Evolutionary conservation across 2,113 vertebrate genomes (phyloP), one percentile per base, ranked within the genome.

Genomic region (Bubo bubo): DNA sequence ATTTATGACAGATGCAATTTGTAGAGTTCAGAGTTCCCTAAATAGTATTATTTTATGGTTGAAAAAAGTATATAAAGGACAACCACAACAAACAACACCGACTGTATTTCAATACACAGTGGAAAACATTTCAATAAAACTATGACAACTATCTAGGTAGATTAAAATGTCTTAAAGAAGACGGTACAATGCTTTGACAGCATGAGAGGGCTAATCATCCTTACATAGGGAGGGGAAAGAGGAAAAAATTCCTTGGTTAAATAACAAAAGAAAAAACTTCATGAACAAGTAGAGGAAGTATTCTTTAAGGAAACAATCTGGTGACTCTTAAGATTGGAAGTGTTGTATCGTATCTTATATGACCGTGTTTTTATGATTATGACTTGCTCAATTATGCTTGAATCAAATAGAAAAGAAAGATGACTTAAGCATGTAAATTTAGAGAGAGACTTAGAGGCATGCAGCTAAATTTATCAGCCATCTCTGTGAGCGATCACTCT

Each of bases 381-480:
- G 70, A 84, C 70, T 92, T 74, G 62, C 43, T 97, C 73, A 73
- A 84, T 96, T 97, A 93, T 52, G 55, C 72, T 59, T 27, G 53
- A 97, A 98, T 96, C 90, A 94, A 91, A 68, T 35, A 76, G 86
- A 82, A 92, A 94, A 95, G 85, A 95, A 87, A 91, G 89, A 96
- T 97, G 91, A 96, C 94, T 93, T 97, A 95, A 97, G 79, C 71
- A 39, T 86, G 93, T 97, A 97, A 93, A 97, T 97, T 97, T 95
- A 96, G 96, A 97, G 95, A 47, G 96, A 94, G 87, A 72, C 62
- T 94, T 96, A 30, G 92, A 96, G 88, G 95, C 56, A 89, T 70
- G 68, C 86, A 84, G 95, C 97, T 98, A 97, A 97, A 97, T 97
- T 96, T 91, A 96, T 95, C 97, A 93, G 80, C 84, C 89, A 94